phyloP scores from a whole-genome alignment of 2,797 vertebrate species.

The Danio albolineatus region DNA sequence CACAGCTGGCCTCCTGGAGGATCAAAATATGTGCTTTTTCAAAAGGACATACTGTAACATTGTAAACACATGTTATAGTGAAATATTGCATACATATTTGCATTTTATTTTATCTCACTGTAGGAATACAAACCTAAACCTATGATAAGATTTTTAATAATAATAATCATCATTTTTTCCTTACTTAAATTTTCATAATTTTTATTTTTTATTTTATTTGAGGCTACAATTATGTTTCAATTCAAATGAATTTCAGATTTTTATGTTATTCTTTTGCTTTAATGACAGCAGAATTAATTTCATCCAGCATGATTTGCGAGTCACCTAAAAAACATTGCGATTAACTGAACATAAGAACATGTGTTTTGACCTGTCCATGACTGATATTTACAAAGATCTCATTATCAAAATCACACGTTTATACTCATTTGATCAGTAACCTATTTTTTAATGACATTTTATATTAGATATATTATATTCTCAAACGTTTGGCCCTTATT shows the following conservation, averaged over 20 bases:
- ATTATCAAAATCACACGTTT: neutral
- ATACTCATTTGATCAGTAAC: constrained; percentile 3
- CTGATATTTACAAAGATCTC: constrained; percentile 14
- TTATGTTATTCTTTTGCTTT: neutral
- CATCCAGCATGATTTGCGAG: neutral
- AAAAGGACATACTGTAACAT: constrained; percentile 8
- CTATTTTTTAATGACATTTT: neutral
- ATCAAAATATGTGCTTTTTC: constrained; percentile 1
- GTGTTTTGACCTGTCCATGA: neutral
- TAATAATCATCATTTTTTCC: too few relatives aligned
- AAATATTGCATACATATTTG: neutral
- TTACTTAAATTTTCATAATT: too few relatives aligned
- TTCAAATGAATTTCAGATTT: neutral
- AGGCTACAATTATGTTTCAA: neutral
- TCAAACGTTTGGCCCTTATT: too few relatives aligned
- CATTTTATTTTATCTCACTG: too few relatives aligned
- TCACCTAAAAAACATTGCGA: neutral
- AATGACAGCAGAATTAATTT: neutral
- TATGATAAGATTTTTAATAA: too few relatives aligned
- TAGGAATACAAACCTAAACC: too few relatives aligned
- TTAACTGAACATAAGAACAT: neutral
- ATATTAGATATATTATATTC: too few relatives aligned
- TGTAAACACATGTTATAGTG: neutral
- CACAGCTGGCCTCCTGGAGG: constrained; percentile 88
- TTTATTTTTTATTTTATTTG: too few relatives aligned